Conservation (phyloP, 2,797 vertebrate genomes). For the Catostomus latipinnis region DNA sequence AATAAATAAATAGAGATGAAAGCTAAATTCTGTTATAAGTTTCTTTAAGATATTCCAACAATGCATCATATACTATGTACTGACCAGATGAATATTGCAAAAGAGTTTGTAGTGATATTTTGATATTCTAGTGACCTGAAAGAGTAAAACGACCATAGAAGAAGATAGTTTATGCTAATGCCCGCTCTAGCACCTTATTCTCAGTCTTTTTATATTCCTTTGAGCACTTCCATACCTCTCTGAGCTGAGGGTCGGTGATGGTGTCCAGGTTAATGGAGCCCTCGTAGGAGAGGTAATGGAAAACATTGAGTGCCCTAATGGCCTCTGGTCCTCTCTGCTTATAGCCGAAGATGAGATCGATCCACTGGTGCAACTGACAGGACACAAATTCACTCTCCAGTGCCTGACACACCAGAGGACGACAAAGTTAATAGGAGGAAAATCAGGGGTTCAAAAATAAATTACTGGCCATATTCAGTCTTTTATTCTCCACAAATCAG, state of each 20-base stretch:
- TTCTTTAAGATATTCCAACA: too few relatives aligned
- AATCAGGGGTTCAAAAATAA: background rate
- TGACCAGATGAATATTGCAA: too few relatives aligned
- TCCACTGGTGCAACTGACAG: slow-evolving; percentile 93
- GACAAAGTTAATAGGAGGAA: slow-evolving; percentile 27
- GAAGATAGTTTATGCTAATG: too few relatives aligned
- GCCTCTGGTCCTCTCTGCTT: slow-evolving; percentile 97
- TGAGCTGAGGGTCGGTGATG: slow-evolving; percentile 86
- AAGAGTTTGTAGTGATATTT: too few relatives aligned
- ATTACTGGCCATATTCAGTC: slow-evolving; percentile 21
- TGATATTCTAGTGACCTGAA: too few relatives aligned
- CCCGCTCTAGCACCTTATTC: too few relatives aligned
- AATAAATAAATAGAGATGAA: too few relatives aligned
- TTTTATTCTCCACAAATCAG: background rate
- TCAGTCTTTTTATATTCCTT: too few relatives aligned
- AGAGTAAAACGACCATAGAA: too few relatives aligned
- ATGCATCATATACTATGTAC: too few relatives aligned
- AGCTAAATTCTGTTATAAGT: too few relatives aligned
- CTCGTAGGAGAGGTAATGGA: slow-evolving; percentile 94
- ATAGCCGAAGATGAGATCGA: slow-evolving; percentile 98
- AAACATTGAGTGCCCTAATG: slow-evolving; percentile 92
- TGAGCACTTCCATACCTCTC: slow-evolving; percentile 82
- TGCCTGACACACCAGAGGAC: slow-evolving; percentile 77
- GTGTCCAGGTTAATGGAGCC: slow-evolving; percentile 91
- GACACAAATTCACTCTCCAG: slow-evolving; percentile 98